Evolutionary conservation across 1,140 invertebrate genomes (phyloP).

Genomic region (Camponotus pennsylvanicus): DNA sequence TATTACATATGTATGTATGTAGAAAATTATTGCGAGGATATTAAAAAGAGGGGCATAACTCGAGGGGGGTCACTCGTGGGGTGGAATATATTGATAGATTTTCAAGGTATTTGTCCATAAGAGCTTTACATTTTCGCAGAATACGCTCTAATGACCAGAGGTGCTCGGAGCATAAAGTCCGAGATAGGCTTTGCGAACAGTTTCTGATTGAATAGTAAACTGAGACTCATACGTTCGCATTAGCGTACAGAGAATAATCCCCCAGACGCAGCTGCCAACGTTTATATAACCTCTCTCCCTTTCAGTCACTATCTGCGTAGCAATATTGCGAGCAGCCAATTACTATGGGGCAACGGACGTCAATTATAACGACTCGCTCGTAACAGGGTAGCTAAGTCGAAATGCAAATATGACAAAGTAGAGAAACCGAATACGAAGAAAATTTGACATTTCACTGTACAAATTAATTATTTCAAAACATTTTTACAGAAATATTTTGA

Average conservation of each 20-base stretch:
- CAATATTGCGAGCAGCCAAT: constrained; percentile 62
- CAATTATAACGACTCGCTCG: constrained; percentile 62
- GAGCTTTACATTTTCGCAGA: constrained; percentile 55
- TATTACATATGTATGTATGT: too few species aligned
- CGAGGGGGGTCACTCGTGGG: not conserved
- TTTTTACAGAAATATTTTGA: not conserved
- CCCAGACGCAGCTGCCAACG: constrained; percentile 61
- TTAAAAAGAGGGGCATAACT: not conserved
- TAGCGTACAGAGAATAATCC: constrained; percentile 66
- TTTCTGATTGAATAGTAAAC: constrained; percentile 69
- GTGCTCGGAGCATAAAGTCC: constrained; percentile 45
- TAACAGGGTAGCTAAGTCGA: constrained; percentile 54
- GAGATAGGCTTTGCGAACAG: constrained; percentile 60
- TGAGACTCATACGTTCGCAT: constrained; percentile 65
- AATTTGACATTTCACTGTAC: not conserved
- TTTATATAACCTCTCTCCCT: constrained; percentile 55
- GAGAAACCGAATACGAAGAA: constrained; percentile 24
- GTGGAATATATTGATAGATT: constrained; percentile 26
- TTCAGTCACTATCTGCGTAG: constrained; percentile 62
- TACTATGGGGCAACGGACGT: constrained; percentile 52
- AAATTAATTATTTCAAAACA: not conserved
- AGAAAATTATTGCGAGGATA: not conserved
- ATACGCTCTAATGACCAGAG: constrained; percentile 58
- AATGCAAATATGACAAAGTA: constrained; percentile 37
- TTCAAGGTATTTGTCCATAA: constrained; percentile 43